Percentiles rank a stretch among this genome's conserved stretches.
phyloP scores from a whole-genome alignment of 2,888 invertebrate genomes.

The Drosophila borealis region DNA sequence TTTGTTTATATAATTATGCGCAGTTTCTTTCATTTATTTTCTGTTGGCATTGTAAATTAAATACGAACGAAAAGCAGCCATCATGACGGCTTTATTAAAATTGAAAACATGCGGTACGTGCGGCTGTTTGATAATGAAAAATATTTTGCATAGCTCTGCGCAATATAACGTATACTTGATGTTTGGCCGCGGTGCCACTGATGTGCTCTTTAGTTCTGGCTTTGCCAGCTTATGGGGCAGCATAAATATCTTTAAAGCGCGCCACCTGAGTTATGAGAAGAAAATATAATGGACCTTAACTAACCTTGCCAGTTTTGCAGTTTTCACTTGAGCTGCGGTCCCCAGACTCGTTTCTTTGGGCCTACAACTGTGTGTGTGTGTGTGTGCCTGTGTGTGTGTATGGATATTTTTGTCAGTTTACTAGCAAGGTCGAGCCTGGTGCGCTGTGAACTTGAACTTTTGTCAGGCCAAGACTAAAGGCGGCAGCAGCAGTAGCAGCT shows the following conservation, averaged over 20 bases:
- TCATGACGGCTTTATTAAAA: slow-evolving; percentile 38
- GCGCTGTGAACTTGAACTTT: slow-evolving; percentile 59
- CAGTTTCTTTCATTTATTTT: slow-evolving; percentile 1
- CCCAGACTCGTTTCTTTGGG: slow-evolving; percentile 16
- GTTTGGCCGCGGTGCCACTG: not conserved
- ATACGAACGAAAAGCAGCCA: not conserved
- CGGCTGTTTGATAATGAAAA: slow-evolving; percentile 44
- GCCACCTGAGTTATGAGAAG: slow-evolving; percentile 20
- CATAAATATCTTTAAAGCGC: slow-evolving; percentile 28
- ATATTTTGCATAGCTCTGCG: slow-evolving; percentile 50
- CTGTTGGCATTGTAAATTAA: not conserved
- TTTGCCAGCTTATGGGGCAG: slow-evolving; percentile 3
- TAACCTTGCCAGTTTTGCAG: slow-evolving; percentile 45
- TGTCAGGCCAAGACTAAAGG: slow-evolving; percentile 49
- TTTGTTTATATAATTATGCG: not conserved
- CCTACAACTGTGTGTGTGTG: not conserved
- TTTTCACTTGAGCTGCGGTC: slow-evolving; percentile 41
- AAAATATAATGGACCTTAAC: slow-evolving; percentile 29
- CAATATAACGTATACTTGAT: slow-evolving; percentile 58
- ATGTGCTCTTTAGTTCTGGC: not conserved
- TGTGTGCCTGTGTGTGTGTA: slow-evolving; percentile 9
- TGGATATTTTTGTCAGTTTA: slow-evolving; percentile 35
- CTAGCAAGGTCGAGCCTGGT: slow-evolving; percentile 48
- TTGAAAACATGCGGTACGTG: slow-evolving; percentile 22
- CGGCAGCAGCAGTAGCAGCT: slow-evolving; percentile 9